These are phyloP conservation scores for Tipula unca DNA, from an alignment of 2,888 invertebrate species.

Conservation along the genomic window DNA sequence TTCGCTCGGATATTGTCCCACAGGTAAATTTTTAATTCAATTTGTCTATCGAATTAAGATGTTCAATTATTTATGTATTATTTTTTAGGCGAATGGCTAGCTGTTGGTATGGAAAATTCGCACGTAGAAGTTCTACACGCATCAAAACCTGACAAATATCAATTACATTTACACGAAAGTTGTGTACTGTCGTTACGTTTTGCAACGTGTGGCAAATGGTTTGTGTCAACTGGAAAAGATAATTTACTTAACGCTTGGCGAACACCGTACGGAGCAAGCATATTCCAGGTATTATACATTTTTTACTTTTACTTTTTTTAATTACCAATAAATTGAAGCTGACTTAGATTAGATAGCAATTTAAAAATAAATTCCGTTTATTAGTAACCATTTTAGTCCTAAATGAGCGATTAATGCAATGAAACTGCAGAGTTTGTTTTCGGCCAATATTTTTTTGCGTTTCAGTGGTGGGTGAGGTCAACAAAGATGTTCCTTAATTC, in stretches of 20 bases:
- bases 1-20: constrained; percentile 85
- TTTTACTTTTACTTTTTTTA: not conserved
- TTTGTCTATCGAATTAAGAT: not conserved
- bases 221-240: constrained; percentile 98
- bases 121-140: constrained; percentile 91
- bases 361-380: too few relatives aligned
- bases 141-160: constrained; percentile 89
- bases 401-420: too few relatives aligned
- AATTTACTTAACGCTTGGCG: constrained; percentile 96
- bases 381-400: too few relatives aligned
- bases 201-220: constrained; percentile 96
- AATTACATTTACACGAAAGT: constrained; percentile 90
- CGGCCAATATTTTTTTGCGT: too few relatives aligned
- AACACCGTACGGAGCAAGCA: constrained; percentile 95
- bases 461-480: too few relatives aligned
- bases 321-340: too few relatives aligned
- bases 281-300: constrained; percentile 78
- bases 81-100: constrained; percentile 76
- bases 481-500: too few relatives aligned
- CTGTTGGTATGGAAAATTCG: constrained; percentile 97
- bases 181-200: constrained; percentile 94
- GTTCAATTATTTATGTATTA: not conserved
- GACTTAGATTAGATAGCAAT: too few relatives aligned
- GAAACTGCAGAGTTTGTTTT: too few relatives aligned
- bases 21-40: constrained; percentile 45